These are phyloP conservation scores for Xestoiulus laeticollis DNA, from an alignment of 2,888 invertebrate species.

Conservation along the genomic window DNA sequence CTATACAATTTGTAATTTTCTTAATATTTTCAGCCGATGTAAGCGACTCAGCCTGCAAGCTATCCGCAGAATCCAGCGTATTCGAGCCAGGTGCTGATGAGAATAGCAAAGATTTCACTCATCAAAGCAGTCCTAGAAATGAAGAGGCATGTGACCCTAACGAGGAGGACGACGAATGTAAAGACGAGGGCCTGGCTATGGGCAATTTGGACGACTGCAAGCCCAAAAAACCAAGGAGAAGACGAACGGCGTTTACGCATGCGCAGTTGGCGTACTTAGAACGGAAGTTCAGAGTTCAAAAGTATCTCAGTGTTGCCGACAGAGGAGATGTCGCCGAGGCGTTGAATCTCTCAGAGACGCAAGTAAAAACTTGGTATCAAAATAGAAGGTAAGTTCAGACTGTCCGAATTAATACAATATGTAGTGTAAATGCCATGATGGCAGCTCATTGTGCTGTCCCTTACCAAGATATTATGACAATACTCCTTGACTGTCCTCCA, in stretches of 20 bases:
- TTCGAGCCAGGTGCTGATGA: not conserved
- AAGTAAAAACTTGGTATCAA: constrained; percentile 96
- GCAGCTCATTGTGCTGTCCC: too few relatives aligned
- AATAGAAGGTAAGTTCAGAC: constrained; percentile 75
- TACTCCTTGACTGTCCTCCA: too few relatives aligned
- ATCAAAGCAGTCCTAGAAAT: not conserved
- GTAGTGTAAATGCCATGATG: not conserved
- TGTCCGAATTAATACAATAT: not conserved
- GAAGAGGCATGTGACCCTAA: not conserved
- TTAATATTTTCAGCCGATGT: not conserved
- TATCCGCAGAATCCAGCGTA: not conserved
- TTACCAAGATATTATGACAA: too few relatives aligned
- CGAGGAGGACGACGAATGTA: not conserved
- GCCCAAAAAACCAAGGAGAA: constrained; percentile 61
- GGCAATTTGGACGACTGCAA: constrained; percentile 25
- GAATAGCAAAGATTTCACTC: not conserved
- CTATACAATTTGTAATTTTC: not conserved
- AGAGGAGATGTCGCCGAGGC: constrained; percentile 92
- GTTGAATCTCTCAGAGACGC: constrained; percentile 88
- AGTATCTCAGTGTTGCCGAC: constrained; percentile 92
- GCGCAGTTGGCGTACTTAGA: constrained; percentile 92
- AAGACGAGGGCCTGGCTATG: not conserved
- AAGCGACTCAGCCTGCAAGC: not conserved
- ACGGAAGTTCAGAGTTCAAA: constrained; percentile 90
- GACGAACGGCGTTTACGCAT: constrained; percentile 87